Percentiles rank a stretch among this genome's conserved stretches.
Evolutionary conservation across 2,797 vertebrate species (phyloP).

Genomic region (Enteromius mattozi): DNA sequence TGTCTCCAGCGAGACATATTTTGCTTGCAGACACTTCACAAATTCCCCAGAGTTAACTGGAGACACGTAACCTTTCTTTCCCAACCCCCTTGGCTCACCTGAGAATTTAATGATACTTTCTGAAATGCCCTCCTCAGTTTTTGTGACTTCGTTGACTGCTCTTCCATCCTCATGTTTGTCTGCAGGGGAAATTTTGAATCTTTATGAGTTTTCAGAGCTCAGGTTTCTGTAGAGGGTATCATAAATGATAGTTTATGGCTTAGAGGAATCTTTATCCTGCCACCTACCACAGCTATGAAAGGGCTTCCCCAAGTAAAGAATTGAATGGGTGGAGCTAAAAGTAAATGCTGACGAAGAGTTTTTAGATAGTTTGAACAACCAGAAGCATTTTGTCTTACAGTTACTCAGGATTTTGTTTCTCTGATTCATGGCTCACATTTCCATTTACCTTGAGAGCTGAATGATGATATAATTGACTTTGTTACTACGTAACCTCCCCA

Average conservation of each 20-base stretch:
- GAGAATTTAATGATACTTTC: slow-evolving; percentile 53
- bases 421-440: slow-evolving; percentile 29
- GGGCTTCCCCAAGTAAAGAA: slow-evolving; percentile 54
- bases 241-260: slow-evolving; percentile 54
- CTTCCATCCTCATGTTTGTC: slow-evolving; percentile 53
- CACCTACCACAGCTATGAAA: slow-evolving; percentile 60
- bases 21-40: slow-evolving; percentile 19
- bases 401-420: slow-evolving; percentile 28
- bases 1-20: slow-evolving; percentile 22
- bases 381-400: slow-evolving; percentile 25
- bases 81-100: slow-evolving; percentile 27
- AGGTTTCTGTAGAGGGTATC: slow-evolving; percentile 52
- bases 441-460: neutral
- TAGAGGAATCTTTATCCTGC: slow-evolving; percentile 55
- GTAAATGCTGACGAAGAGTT: slow-evolving; percentile 46
- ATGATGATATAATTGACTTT: neutral
- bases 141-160: slow-evolving; percentile 30
- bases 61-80: slow-evolving; percentile 39
- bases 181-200: slow-evolving; percentile 48
- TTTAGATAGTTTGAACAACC: slow-evolving; percentile 55
- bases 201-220: slow-evolving; percentile 55
- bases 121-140: slow-evolving; percentile 32
- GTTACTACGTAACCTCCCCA: neutral
- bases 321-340: slow-evolving; percentile 50
- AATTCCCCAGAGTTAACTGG: slow-evolving; percentile 27